Percentiles rank a stretch among this genome's conserved stretches.
These are phyloP conservation scores for Illadopsis cleaveri DNA, from an alignment of 2,113 vertebrate species.

Conservation along the genomic window DNA sequence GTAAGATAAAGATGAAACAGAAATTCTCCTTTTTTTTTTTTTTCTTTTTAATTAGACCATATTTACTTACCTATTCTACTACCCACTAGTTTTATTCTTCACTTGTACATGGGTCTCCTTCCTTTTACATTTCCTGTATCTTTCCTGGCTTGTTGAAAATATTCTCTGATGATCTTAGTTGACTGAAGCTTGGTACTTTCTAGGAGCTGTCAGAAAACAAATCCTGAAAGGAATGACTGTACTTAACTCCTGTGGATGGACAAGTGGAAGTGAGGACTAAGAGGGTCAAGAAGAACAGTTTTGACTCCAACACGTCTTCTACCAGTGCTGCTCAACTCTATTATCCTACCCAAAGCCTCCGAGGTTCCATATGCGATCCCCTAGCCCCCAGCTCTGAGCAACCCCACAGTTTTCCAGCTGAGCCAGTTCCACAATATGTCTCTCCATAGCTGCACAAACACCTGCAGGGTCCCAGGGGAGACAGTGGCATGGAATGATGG, in stretches of 20 bases:
- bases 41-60: background rate
- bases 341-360: fast-evolving
- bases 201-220: background rate
- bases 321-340: fast-evolving
- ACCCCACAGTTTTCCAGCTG: background rate
- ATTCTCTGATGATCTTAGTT: background rate
- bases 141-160: background rate
- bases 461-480: background rate
- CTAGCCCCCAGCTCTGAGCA: fast-evolving
- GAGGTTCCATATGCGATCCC: fast-evolving
- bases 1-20: background rate
- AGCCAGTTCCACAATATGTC: background rate
- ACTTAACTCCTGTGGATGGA: background rate
- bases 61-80: background rate
- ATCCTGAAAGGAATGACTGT: background rate
- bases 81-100: background rate
- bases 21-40: background rate
- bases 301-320: background rate
- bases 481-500: background rate
- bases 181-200: background rate
- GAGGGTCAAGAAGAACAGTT: background rate
- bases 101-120: background rate
- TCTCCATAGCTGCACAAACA: background rate
- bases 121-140: background rate
- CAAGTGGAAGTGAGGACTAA: background rate